These are phyloP conservation scores for Drosophila kambysellisi DNA, from an alignment of 2,888 invertebrate species.

Conservation along the genomic window DNA sequence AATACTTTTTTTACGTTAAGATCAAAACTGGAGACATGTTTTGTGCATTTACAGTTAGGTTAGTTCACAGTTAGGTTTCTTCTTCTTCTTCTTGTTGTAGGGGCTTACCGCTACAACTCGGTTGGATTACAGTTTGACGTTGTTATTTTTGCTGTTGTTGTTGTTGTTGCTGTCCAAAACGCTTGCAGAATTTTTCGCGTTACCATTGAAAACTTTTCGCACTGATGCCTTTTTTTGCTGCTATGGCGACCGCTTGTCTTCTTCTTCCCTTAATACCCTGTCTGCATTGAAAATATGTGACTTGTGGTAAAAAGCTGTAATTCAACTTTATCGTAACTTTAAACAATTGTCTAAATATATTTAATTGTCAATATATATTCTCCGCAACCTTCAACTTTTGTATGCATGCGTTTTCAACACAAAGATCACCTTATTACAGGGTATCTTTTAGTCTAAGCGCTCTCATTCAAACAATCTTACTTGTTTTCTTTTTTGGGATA, in stretches of 20 bases:
- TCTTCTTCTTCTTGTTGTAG: neutral
- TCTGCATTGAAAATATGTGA: neutral
- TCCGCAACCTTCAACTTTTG: neutral
- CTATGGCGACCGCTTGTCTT: slow-evolving; percentile 29
- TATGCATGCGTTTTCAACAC: neutral
- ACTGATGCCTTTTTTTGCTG: slow-evolving; percentile 56
- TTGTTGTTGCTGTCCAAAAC: slow-evolving; percentile 48
- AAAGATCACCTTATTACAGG: neutral
- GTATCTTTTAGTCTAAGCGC: neutral
- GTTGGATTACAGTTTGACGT: slow-evolving; percentile 13
- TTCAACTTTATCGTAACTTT: neutral
- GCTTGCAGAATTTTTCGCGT: slow-evolving; percentile 42
- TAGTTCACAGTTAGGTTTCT: neutral
- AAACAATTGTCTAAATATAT: neutral
- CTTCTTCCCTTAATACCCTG: slow-evolving; percentile 2
- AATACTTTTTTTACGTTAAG: neutral
- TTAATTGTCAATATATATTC: neutral
- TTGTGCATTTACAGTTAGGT: neutral
- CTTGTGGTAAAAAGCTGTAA: neutral
- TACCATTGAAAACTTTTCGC: slow-evolving; percentile 56
- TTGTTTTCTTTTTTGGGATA: neutral
- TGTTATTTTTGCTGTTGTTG: slow-evolving; percentile 29
- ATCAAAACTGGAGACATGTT: no score
- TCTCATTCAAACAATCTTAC: neutral
- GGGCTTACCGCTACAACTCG: slow-evolving; percentile 16